phyloP scores from a whole-genome alignment of 2,888 invertebrate species.

The Malachius bipustulatus region DNA sequence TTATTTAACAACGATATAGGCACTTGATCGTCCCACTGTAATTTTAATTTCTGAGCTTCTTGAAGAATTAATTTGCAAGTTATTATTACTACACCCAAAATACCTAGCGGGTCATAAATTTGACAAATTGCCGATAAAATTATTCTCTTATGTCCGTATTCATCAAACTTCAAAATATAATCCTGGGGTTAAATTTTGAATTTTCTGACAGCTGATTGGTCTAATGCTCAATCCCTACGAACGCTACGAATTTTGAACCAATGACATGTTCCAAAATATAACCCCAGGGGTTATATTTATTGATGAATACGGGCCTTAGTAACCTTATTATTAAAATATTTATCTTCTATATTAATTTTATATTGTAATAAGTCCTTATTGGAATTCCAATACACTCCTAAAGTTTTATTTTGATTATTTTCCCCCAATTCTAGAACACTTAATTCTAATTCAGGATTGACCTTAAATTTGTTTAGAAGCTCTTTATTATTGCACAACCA shows the following conservation, averaged over 20 bases:
- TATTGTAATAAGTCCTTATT: not conserved
- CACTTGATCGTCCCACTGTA: not conserved
- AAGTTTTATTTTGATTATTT: not conserved
- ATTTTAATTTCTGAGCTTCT: not conserved
- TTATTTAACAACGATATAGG: not conserved
- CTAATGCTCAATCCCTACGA: too few relatives aligned
- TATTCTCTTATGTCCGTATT: too few relatives aligned
- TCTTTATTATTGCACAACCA: constrained; percentile 3
- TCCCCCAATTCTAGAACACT: not conserved
- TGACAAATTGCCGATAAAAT: not conserved
- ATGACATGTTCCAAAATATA: too few relatives aligned
- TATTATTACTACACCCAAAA: not conserved
- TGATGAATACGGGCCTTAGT: too few relatives aligned
- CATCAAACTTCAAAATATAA: too few relatives aligned
- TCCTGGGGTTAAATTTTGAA: too few relatives aligned
- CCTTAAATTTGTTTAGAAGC: not conserved
- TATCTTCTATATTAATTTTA: not conserved
- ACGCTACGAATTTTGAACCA: too few relatives aligned
- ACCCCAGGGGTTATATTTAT: too few relatives aligned
- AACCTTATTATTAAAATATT: not conserved
- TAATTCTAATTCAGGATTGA: not conserved
- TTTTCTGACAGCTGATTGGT: too few relatives aligned
- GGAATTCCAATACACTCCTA: not conserved
- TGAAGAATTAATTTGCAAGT: not conserved
- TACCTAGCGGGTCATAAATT: not conserved